phyloP scores from a whole-genome alignment of 2,888 invertebrate species.

The Poecilobothrus nobilitatus region DNA sequence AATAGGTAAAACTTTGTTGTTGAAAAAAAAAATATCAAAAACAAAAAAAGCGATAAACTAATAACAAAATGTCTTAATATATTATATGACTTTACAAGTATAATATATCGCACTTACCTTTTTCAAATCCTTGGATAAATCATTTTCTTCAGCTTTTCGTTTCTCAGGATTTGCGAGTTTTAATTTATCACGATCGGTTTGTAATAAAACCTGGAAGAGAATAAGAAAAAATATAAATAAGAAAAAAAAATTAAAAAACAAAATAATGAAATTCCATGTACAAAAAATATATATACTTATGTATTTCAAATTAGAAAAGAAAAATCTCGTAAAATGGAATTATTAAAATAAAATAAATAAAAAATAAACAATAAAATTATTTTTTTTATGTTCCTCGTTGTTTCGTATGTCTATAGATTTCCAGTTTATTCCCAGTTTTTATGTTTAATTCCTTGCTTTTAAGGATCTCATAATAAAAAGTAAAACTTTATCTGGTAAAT shows the following conservation, averaged over 20 bases:
- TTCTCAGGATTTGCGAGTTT: constrained; percentile 64
- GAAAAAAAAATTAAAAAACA: background rate
- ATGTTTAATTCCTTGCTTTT: background rate
- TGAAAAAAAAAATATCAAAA: background rate
- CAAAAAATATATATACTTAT: background rate
- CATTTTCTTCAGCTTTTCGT: constrained; percentile 73
- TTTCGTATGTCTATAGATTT: too few relatives aligned
- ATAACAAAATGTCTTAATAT: background rate
- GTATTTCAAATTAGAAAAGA: background rate
- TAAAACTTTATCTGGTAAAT: background rate
- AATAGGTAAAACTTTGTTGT: too few relatives aligned
- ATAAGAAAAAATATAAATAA: constrained; percentile 13
- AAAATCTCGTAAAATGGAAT: background rate
- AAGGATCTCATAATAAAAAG: background rate
- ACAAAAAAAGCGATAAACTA: background rate
- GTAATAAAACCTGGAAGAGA: constrained; percentile 44
- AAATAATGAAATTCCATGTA: background rate
- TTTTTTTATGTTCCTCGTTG: background rate
- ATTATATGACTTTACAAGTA: background rate
- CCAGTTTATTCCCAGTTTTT: background rate
- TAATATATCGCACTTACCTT: constrained; percentile 52
- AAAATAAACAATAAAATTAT: background rate
- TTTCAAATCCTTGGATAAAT: constrained; percentile 75
- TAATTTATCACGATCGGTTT: constrained; percentile 56
- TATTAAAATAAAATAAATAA: constrained; percentile 4